phyloP scores from a whole-genome alignment of 2,888 invertebrate species.

The Tricholauxania praeusta region DNA sequence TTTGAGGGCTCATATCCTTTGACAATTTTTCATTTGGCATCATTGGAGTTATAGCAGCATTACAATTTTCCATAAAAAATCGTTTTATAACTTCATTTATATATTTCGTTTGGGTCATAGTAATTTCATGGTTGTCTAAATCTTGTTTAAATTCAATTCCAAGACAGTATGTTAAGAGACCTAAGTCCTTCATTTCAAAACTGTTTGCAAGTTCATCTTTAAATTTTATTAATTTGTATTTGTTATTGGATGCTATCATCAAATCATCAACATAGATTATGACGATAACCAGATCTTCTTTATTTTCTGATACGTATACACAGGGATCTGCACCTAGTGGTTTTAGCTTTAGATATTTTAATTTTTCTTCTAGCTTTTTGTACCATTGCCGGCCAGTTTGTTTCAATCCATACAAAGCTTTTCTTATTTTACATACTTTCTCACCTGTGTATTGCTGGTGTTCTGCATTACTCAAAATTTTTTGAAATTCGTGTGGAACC shows the following conservation, averaged over 20 bases:
- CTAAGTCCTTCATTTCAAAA: slow-evolving; percentile 43
- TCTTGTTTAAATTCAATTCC: slow-evolving; percentile 39
- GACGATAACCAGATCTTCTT: not conserved
- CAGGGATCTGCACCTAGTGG: not conserved
- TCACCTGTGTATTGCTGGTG: slow-evolving; percentile 1
- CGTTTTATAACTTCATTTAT: no score
- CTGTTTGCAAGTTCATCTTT: slow-evolving; percentile 29
- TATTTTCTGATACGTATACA: not conserved
- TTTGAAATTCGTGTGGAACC: no score
- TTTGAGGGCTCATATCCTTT: slow-evolving; percentile 37
- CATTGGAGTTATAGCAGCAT: no score
- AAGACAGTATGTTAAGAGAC: slow-evolving; percentile 38
- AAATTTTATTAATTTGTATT: no score
- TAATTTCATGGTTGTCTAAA: slow-evolving; percentile 19
- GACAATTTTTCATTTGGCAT: no score
- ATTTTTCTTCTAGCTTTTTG: slow-evolving; percentile 25
- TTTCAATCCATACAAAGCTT: slow-evolving; percentile 40
- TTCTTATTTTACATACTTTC: no score
- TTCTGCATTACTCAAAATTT: slow-evolving; percentile 34
- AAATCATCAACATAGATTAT: no score
- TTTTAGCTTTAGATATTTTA: slow-evolving; percentile 16
- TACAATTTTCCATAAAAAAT: no score
- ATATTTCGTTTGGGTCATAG: slow-evolving; percentile 37
- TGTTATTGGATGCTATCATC: no score
- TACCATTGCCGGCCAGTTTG: slow-evolving; percentile 40